A percentile compares a stretch with the other conserved stretches of the same genome.
These are phyloP conservation scores for Grammomys dolichurus DNA, from an alignment of 2,113 vertebrate species.

Conservation along the genomic window DNA sequence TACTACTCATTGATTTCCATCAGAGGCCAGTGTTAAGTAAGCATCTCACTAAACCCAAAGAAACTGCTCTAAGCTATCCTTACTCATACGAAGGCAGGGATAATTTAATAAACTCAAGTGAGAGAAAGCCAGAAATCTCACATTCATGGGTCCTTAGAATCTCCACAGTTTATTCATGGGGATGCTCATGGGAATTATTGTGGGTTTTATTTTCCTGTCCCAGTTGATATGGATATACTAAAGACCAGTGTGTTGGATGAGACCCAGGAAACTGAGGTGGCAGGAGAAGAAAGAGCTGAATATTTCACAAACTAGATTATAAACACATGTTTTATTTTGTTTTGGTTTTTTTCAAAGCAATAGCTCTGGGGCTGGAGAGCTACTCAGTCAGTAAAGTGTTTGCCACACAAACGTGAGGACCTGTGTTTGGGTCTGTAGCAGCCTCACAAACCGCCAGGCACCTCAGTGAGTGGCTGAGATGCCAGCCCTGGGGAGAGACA, in stretches of 20 bases:
- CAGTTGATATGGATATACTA: too few species aligned
- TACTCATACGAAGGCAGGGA: neutral
- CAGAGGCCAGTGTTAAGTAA: neutral
- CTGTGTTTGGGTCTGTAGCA: neutral
- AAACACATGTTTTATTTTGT: neutral
- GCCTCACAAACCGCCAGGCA: too few species aligned
- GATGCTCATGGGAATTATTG: neutral
- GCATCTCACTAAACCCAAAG: neutral
- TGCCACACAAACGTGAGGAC: neutral
- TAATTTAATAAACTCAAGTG: neutral
- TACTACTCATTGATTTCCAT: neutral
- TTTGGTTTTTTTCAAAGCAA: neutral
- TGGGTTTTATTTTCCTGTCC: neutral
- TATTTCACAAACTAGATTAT: neutral
- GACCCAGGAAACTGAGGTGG: neutral
- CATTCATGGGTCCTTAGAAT: neutral
- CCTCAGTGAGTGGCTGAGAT: neutral
- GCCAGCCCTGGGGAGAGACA: neutral
- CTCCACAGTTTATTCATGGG: neutral
- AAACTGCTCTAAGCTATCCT: neutral
- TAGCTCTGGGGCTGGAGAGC: neutral
- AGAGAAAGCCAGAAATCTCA: neutral
- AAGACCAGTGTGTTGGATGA: neutral
- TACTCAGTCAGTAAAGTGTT: neutral
- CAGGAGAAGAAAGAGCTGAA: neutral